These are phyloP conservation scores for Elymnias hypermnestra DNA, from an alignment of 1,140 invertebrate genomes.

Conservation along the genomic window DNA sequence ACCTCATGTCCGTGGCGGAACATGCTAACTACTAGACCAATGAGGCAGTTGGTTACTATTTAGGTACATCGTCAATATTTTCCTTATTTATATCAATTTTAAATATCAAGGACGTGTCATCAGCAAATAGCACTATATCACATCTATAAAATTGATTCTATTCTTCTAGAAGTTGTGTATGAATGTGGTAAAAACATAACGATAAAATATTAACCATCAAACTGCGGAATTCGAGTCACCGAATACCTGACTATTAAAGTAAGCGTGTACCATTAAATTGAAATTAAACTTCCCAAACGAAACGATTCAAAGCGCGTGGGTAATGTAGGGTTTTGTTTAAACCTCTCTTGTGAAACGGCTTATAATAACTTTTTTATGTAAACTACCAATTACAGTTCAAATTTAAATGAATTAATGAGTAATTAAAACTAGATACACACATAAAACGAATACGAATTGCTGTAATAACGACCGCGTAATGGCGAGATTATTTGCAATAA, in stretches of 20 bases:
- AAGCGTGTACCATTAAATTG: constrained; percentile 22
- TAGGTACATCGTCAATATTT: no score
- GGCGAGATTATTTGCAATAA: no score
- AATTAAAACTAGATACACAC: constrained; percentile 8
- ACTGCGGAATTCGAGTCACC: constrained; percentile 27
- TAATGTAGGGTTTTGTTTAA: constrained; percentile 11
- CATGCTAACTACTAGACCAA: no score
- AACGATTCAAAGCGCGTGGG: constrained; percentile 13
- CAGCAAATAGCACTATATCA: neutral
- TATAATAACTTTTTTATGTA: no score
- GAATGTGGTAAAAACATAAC: constrained; percentile 13
- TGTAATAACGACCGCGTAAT: no score
- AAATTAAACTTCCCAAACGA: constrained; percentile 23
- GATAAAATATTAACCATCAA: constrained; percentile 40
- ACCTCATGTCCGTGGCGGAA: no score
- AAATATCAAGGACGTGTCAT: neutral
- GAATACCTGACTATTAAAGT: constrained; percentile 27
- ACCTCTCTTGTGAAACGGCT: constrained; percentile 15
- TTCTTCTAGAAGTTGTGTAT: constrained; percentile 15
- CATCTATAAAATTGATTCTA: neutral
- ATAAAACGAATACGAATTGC: constrained; percentile 10
- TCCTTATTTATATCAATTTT: no score
- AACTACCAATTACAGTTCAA: no score
- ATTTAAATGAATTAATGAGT: constrained; percentile 16
- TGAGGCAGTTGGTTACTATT: no score